Evolutionary conservation across 2,113 vertebrate species (phyloP).

Genomic region (Gobiocypris rarus): DNA sequence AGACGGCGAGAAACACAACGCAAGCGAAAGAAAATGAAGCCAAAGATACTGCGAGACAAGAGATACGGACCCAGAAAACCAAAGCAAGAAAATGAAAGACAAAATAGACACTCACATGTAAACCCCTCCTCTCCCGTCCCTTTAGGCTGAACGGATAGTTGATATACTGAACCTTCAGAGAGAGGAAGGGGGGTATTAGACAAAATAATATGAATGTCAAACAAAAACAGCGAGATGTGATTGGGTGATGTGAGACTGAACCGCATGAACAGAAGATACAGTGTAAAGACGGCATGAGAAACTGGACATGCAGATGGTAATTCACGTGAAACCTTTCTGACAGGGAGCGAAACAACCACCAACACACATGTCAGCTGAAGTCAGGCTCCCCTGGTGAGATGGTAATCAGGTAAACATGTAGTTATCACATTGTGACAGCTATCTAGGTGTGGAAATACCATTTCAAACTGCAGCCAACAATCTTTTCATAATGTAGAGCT

Average conservation of each 20-base stretch:
- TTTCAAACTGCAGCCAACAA: background rate
- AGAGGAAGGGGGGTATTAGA: slow-evolving; percentile 8
- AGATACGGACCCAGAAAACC: background rate
- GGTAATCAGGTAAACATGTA: slow-evolving; percentile 24
- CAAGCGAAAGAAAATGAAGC: background rate
- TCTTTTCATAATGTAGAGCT: too few relatives aligned
- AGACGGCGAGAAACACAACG: background rate
- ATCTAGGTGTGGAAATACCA: background rate
- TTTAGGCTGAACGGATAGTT: slow-evolving; percentile 94
- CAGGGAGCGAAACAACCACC: background rate
- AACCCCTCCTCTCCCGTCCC: slow-evolving; percentile 22
- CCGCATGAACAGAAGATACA: slow-evolving; percentile 24
- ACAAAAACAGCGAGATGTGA: slow-evolving; percentile 7
- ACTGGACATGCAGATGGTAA: background rate
- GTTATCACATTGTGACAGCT: background rate
- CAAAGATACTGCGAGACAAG: background rate
- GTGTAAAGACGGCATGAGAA: background rate
- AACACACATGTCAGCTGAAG: background rate
- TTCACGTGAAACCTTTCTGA: background rate
- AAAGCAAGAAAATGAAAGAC: slow-evolving; percentile 25
- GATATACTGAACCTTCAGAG: slow-evolving; percentile 94
- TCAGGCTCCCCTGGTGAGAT: background rate
- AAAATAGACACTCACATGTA: slow-evolving; percentile 6
- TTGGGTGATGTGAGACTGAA: slow-evolving; percentile 39
- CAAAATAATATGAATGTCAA: background rate